Evolutionary conservation across 2,888 invertebrate species (phyloP).

Genomic region (Limnephilus lunatus): DNA sequence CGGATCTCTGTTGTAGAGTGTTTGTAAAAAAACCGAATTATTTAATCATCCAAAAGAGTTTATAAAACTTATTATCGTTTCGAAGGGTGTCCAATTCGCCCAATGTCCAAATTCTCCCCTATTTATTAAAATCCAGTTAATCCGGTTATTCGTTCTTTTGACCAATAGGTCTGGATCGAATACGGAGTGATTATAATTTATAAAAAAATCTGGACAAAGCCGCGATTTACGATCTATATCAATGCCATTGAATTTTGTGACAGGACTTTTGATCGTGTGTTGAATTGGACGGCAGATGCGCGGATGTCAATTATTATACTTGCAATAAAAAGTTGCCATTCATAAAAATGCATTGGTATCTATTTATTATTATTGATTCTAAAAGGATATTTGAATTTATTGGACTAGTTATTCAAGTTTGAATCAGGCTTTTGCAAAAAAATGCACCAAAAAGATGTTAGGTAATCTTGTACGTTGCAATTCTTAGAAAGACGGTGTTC

Average conservation of each 20-base stretch:
- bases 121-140: constrained; percentile 48
- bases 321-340: constrained; percentile 42
- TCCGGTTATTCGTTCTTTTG: constrained; percentile 53
- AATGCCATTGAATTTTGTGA: constrained; percentile 59
- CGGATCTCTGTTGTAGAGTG: not conserved
- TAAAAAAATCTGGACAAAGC: constrained; percentile 53
- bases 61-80: not conserved
- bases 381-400: not conserved
- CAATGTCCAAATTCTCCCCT: not conserved
- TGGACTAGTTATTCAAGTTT: not conserved
- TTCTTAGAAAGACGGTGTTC: too few relatives aligned
- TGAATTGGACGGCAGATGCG: constrained; percentile 48
- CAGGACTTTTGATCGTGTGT: constrained; percentile 46
- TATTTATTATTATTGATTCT: constrained; percentile 24
- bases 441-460: too few relatives aligned
- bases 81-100: not conserved
- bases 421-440: not conserved
- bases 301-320: constrained; percentile 34
- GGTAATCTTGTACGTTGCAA: not conserved
- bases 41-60: not conserved
- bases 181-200: constrained; percentile 40
- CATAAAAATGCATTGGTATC: not conserved
- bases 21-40: not conserved
- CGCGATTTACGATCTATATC: constrained; percentile 60
- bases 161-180: constrained; percentile 46